phyloP scores from a whole-genome alignment of 2,797 vertebrate species.

The Poeciliopsis turneri region DNA sequence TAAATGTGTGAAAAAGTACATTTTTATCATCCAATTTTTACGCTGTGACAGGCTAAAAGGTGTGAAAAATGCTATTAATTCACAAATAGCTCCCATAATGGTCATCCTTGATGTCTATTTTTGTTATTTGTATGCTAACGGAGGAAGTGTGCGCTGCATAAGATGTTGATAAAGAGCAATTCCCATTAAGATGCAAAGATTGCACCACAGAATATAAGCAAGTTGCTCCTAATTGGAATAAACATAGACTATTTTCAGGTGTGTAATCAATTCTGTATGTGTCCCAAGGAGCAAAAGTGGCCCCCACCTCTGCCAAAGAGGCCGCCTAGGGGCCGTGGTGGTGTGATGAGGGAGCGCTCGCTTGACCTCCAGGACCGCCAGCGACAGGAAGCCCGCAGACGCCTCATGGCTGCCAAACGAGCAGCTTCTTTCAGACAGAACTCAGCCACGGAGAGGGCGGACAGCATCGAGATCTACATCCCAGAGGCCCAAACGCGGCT shows the following conservation, averaged over 20 bases:
- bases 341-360: constrained; percentile 91
- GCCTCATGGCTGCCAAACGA: constrained; percentile 95
- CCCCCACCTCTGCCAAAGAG: constrained; percentile 95
- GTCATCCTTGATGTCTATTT: neutral
- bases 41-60: neutral
- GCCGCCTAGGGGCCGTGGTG: constrained; percentile 89
- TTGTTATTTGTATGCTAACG: neutral
- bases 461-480: constrained; percentile 99
- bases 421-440: constrained; percentile 98
- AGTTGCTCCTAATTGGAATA: neutral
- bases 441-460: constrained; percentile 93
- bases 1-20: neutral
- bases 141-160: neutral
- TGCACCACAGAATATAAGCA: neutral
- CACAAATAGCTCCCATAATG: neutral
- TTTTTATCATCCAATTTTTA: neutral
- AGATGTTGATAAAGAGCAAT: neutral
- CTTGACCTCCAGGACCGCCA: constrained; percentile 97
- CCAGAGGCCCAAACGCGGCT: constrained; percentile 98
- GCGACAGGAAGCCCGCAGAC: constrained; percentile 93
- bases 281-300: constrained; percentile 81
- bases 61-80: neutral
- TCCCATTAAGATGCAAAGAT: neutral
- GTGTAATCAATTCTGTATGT: constrained; percentile 22
- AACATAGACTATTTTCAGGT: neutral